Evolutionary conservation across 2,797 vertebrate genomes (phyloP), one percentile per base, ranked within the genome.

Genomic region (Amphiprion clarkii): DNA sequence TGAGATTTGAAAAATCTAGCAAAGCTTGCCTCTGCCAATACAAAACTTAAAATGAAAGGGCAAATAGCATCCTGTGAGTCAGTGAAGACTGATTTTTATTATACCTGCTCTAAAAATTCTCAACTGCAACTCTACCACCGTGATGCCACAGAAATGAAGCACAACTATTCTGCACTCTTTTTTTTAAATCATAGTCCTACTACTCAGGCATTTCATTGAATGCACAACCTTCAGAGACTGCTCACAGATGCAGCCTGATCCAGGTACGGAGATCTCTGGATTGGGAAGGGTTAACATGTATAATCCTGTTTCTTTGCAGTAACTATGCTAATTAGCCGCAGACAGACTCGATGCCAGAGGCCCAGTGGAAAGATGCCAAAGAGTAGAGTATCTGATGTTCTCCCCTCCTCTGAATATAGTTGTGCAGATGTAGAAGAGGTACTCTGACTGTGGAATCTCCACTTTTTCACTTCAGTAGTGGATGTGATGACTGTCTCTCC

Each of bases 251-350:
- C 9, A 57, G 27, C 14, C 25, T 31, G n/a, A 11, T 54, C 56
- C 31, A 7, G 2, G 23, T 40, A 56, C 33, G 49, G 21, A 31
- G 56, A 66, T 56, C 54, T 71, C 7, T 21, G 2, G 9, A 8
- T 27, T 27, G 17, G 23, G 57, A n/a, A 52, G 36, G n/a, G 64
- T 59, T 64, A 67, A 78, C 61, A 67, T 66, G 46, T 40, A 10
- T 36, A 52, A 14, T 31, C 59, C 11, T 48, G 23, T 63, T 21
- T 2, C 67, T 74, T 67, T 59, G 53, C 61, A 29, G 46, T 74
- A 13, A 33, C 62, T 71, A 77, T 80, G 52, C 52, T 77, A 81
- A 86, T 69, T 71, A 74, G 67, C 54, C 69, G 49, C 72, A 80
- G 66, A 80, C 25, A 36, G 62, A 78, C 78, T 67, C 19, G 49